phyloP scores from a whole-genome alignment of 1,140 invertebrate genomes.

The Macrotrachela quadricornifera region DNA sequence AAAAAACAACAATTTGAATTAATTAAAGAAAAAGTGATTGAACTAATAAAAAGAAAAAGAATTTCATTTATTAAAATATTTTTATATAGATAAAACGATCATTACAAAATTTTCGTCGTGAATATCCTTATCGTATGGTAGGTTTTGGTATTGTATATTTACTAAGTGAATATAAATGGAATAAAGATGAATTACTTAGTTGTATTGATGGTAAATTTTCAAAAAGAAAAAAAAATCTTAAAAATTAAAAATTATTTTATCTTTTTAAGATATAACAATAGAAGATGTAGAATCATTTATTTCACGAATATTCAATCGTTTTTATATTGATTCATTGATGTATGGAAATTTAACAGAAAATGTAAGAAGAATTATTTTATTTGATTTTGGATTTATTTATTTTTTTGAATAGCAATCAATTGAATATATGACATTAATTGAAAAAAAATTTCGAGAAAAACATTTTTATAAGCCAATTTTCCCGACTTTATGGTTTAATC shows the following conservation, averaged over 20 bases:
- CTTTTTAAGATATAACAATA: neutral
- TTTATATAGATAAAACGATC: neutral
- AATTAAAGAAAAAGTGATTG: conserved; percentile 52
- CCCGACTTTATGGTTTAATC: neutral
- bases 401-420: neutral
- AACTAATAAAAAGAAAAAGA: conserved; percentile 38
- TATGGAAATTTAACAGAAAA: conserved; percentile 4
- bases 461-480: conserved; percentile 9
- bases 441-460: conserved; percentile 45
- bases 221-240: too few species aligned
- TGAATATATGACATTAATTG: neutral
- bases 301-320: neutral
- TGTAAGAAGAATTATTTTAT: neutral
- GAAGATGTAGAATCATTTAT: conserved; percentile 2
- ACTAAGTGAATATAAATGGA: conserved; percentile 50
- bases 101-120: neutral
- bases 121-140: neutral
- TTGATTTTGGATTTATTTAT: neutral
- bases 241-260: too few species aligned
- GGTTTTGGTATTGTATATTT: conserved; percentile 9
- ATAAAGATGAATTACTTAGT: conserved; percentile 32
- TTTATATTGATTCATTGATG: conserved; percentile 5
- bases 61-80: neutral
- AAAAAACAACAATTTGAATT: conserved; percentile 66
- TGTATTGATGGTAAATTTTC: too few species aligned